Percentiles rank a stretch among this genome's conserved stretches.
Evolutionary conservation across 2,888 invertebrate genomes (phyloP).

Genomic region (Rotaria macrura): DNA sequence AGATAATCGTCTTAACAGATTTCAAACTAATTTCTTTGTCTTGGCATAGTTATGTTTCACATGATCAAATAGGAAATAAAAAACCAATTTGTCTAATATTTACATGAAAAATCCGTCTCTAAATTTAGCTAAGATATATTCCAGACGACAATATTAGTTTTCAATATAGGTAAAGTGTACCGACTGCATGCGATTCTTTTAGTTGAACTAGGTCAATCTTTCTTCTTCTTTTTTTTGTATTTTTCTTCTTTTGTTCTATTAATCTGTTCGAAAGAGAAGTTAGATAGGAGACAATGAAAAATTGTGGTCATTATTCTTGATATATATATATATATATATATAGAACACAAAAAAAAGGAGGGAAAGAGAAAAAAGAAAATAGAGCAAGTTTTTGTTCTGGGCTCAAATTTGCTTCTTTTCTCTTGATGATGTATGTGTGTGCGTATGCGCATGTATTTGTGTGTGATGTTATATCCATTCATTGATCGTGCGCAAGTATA

Average conservation of each 20-base stretch:
- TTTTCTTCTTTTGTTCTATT: neutral
- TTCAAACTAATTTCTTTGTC: too few species aligned
- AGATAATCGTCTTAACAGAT: too few species aligned
- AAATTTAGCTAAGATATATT: neutral
- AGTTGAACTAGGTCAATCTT: neutral
- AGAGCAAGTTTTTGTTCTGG: neutral
- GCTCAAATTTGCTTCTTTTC: neutral
- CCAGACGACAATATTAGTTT: neutral
- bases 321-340: too few species aligned
- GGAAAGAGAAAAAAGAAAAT: neutral
- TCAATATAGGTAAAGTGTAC: neutral
- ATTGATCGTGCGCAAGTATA: neutral
- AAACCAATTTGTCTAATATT: too few species aligned
- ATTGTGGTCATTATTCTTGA: constrained; percentile 1
- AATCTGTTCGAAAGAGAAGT: neutral
- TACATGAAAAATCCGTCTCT: neutral
- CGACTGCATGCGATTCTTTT: neutral
- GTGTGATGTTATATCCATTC: constrained; percentile 1
- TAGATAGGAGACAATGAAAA: neutral
- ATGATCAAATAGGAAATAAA: too few species aligned
- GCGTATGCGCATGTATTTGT: neutral
- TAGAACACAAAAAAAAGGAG: neutral
- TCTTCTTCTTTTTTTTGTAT: neutral
- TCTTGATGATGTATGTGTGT: neutral
- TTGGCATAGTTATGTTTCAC: too few species aligned